These are phyloP conservation scores for Nesometra sesokonis DNA, from an alignment of 35 echinoderm and acorn worm species.

Conservation along the genomic window DNA sequence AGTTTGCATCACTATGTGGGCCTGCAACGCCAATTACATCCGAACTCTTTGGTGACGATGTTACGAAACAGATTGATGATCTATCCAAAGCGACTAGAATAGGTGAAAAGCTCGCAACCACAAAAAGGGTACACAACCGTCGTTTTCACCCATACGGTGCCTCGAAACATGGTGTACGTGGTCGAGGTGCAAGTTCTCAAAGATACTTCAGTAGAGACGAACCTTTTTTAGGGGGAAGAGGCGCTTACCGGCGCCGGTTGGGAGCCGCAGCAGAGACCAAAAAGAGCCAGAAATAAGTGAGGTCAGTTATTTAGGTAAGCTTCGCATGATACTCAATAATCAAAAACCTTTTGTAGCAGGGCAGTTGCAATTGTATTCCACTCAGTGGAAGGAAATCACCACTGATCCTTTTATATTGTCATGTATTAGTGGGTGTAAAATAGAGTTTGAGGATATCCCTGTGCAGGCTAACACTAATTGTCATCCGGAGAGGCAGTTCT, in stretches of 20 bases:
- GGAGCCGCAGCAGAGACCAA: not conserved
- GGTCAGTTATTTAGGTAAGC: not conserved
- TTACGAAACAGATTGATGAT: not conserved
- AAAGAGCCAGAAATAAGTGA: not conserved
- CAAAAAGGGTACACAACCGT: no score
- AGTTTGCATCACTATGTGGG: not conserved
- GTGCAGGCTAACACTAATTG: not conserved
- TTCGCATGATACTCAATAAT: not conserved
- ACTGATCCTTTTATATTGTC: constrained; percentile 1
- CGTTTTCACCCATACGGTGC: not conserved
- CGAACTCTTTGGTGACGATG: not conserved
- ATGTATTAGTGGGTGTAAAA: not conserved
- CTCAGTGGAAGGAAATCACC: not conserved
- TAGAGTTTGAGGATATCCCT: constrained; percentile 13
- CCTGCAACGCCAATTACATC: not conserved
- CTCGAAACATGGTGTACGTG: not conserved
- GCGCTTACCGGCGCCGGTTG: not conserved
- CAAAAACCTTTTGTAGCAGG: not conserved
- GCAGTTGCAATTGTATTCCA: not conserved
- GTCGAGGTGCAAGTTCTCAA: not conserved
- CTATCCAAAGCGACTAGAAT: not conserved
- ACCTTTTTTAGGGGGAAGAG: not conserved
- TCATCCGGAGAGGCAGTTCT: not conserved
- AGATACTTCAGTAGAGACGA: not conserved
- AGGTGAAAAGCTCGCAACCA: not conserved